Percentiles rank a stretch among this genome's conserved stretches.
phyloP scores from a whole-genome alignment of 2,797 vertebrate species.

The Acipenser transmontanus region DNA sequence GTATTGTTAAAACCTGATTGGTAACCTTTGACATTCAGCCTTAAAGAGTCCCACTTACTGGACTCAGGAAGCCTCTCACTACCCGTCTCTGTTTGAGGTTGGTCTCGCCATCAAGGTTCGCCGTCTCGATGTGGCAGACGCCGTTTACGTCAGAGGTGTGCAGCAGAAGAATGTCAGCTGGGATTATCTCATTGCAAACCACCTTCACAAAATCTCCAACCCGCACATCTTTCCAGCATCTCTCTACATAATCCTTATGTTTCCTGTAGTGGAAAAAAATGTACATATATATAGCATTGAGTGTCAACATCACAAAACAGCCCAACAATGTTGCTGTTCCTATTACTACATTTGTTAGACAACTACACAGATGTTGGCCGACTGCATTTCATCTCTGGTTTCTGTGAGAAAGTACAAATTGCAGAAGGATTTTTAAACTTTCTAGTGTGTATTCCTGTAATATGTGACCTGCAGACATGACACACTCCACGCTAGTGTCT shows the following conservation, averaged over 20 bases:
- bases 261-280: constrained; percentile 47
- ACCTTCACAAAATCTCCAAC: constrained; percentile 89
- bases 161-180: constrained; percentile 84
- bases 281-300: not conserved
- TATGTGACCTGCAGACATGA: no score
- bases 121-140: constrained; percentile 80
- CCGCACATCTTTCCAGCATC: constrained; percentile 77
- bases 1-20: no score
- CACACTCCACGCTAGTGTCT: not conserved
- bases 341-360: no score
- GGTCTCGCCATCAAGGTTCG: constrained; percentile 89
- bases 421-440: no score
- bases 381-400: no score
- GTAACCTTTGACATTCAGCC: no score
- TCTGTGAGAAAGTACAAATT: no score
- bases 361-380: no score
- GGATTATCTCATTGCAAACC: constrained; percentile 76
- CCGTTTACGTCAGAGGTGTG: constrained; percentile 74
- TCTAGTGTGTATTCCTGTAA: no score
- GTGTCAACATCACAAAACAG: no score
- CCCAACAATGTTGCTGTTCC: no score
- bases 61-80: constrained; percentile 56
- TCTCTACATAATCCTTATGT: constrained; percentile 60
- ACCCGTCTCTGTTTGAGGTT: constrained; percentile 83
- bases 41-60: constrained; percentile 45